Conservation (phyloP, 92 coral and sea anemone species). For the Actinernus sp. region DNA sequence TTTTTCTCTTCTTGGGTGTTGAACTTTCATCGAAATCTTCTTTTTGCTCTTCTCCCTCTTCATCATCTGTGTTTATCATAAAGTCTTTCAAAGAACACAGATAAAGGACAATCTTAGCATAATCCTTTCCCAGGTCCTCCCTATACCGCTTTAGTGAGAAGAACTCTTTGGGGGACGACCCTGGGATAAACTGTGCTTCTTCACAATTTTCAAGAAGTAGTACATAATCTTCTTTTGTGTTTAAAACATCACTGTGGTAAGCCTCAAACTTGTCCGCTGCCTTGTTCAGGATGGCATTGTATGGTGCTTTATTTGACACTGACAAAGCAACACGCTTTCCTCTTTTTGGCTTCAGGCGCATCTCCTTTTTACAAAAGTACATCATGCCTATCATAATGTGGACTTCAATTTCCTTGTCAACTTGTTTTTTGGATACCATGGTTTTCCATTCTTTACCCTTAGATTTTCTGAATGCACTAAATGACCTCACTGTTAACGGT, state of each 20-base stretch:
- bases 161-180: conserved; percentile 35
- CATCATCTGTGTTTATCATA: conserved; percentile 15
- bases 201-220: conserved; percentile 55
- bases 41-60: no score
- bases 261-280: conserved; percentile 57
- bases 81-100: conserved; percentile 27
- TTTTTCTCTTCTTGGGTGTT: conserved; percentile 11
- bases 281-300: conserved; percentile 24
- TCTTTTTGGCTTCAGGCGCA: conserved; percentile 22
- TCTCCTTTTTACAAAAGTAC: no score
- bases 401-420: no score
- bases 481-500: no score
- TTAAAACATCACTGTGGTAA: conserved; percentile 47
- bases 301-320: conserved; percentile 26
- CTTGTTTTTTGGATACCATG: no score
- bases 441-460: no score
- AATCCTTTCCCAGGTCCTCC: conserved; percentile 19
- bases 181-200: conserved; percentile 64
- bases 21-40: conserved; percentile 1
- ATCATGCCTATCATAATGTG: no score
- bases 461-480: no score
- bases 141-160: conserved; percentile 21
- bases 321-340: conserved; percentile 14
- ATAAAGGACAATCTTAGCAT: conserved; percentile 22
- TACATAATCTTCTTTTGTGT: conserved; percentile 38